These are phyloP conservation scores for Heliconius hewitsoni DNA, from an alignment of 1,140 invertebrate species.

Conservation along the genomic window DNA sequence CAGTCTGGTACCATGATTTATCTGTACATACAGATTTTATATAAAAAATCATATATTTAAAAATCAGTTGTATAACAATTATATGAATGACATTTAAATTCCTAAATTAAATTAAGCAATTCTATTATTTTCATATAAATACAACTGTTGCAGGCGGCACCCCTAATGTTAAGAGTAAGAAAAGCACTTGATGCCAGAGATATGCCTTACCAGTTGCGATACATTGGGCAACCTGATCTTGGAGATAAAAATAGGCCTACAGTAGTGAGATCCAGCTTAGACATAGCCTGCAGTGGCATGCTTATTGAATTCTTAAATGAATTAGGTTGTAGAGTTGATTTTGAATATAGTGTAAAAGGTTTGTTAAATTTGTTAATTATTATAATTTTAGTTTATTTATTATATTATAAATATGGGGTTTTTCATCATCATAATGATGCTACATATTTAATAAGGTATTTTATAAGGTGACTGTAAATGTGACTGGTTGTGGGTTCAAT, in stretches of 20 bases:
- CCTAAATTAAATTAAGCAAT: not conserved
- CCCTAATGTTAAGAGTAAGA: slow-evolving; percentile 87
- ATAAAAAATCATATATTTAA: too few species aligned
- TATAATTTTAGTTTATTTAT: not conserved
- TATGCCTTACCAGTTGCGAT: slow-evolving; percentile 93
- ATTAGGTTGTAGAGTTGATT: slow-evolving; percentile 94
- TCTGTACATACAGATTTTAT: too few species aligned
- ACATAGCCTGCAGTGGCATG: slow-evolving; percentile 94
- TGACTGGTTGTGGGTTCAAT: too few species aligned
- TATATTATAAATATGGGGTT: not conserved
- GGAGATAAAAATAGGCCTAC: slow-evolving; percentile 93
- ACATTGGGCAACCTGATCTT: slow-evolving; percentile 94
- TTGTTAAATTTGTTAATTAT: slow-evolving; percentile 25
- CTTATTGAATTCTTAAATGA: slow-evolving; percentile 96
- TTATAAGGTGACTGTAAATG: too few species aligned
- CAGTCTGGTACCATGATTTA: too few species aligned
- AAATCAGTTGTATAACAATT: not conserved
- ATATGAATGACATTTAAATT: not conserved
- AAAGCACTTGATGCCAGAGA: slow-evolving; percentile 89
- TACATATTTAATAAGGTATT: too few species aligned
- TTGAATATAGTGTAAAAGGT: slow-evolving; percentile 95
- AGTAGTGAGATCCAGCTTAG: slow-evolving; percentile 93
- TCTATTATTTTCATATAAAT: not conserved
- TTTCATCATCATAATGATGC: too few species aligned
- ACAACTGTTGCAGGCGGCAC: slow-evolving; percentile 77